Base-by-base conservation (phyloP, 1,140 invertebrate genomes). In the Pomacea maculata region DNA sequence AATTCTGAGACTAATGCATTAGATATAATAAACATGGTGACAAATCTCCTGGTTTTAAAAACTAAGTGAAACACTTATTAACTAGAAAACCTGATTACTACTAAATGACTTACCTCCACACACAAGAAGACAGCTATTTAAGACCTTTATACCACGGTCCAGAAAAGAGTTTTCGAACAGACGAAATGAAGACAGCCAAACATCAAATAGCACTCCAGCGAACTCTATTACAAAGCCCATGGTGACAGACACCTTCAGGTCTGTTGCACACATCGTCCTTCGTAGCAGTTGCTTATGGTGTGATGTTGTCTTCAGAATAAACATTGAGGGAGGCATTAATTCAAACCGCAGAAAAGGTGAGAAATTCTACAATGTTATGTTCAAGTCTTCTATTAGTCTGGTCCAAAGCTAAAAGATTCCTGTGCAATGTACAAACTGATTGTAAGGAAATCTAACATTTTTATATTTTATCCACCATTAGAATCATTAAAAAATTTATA, bases 191-290 rank as follows among this genome's bases (percentile, higher is more conserved):
- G 75, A 72, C 19, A 84, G 29, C 80, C 81, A 84, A 15, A 77
- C 78, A 45, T 86, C 85, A 52, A 76, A 79, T 6, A 75, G 5
- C 14, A 82, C 82, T 10, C 82, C 82, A 10, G 54, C 6, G 55
- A 84, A 79, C 72, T 86, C 85, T 4, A 86, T 61, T 9, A 82
- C 45, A 67, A 85, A 86, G 6, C 85, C 85, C 11, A 78, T 19
- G 9, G 57, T 10, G 9, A 83, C 68, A 8, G 83, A 45, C 45
- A 83, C 78, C 17, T 78, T 83, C 55, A 86, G 74, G 72, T 85
- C 85, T 19, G 85, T 76, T 21, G 21, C 63, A 78, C 85, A 86
- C 1, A 45, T 63, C 6, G 71, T 74, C 6, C 52, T 64, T 4
- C 75, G 34, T 45, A 82, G 83, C 78, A 25, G 81, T n/a, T 12